Percentiles rank a stretch among this genome's conserved stretches.
phyloP scores from a whole-genome alignment of 2,888 invertebrate species.

The Sinotaia quadrata region DNA sequence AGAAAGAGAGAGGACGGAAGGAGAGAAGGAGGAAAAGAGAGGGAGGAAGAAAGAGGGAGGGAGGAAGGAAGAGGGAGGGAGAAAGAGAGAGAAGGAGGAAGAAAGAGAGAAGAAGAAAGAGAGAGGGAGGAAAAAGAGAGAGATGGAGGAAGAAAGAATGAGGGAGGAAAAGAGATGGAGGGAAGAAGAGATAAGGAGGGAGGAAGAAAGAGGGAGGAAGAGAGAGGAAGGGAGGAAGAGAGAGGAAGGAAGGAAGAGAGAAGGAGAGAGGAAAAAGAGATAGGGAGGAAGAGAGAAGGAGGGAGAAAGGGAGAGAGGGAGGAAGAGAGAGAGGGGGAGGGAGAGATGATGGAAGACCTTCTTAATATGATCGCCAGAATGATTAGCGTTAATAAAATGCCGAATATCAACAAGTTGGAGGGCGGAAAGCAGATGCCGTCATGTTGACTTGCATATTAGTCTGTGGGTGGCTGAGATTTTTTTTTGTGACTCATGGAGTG shows the following conservation, averaged over 20 bases:
- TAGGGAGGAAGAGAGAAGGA: no score
- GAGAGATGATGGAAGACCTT: constrained; percentile 14
- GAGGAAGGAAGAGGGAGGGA: background rate
- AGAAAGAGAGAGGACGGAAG: background rate
- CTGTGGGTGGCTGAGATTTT: no score
- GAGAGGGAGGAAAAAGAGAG: background rate
- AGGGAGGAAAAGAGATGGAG: constrained; percentile 6
- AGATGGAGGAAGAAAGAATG: constrained; percentile 14
- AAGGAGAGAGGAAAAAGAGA: no score
- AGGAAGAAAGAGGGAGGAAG: constrained; percentile 11
- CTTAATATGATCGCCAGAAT: no score
- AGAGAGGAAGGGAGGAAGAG: no score
- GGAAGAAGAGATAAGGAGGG: constrained; percentile 9
- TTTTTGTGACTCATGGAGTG: no score
- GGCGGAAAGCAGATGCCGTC: no score
- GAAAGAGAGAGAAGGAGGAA: background rate
- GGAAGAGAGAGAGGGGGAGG: constrained; percentile 15
- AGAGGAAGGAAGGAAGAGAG: no score
- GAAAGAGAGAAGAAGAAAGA: background rate
- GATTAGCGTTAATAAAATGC: no score
- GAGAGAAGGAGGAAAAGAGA: background rate
- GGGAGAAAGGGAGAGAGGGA: constrained; percentile 17
- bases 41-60: background rate
- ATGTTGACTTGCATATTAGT: no score
- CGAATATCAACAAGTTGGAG: no score